phyloP scores from a whole-genome alignment of 2,888 invertebrate species.

The Caenorhabditis sinica region DNA sequence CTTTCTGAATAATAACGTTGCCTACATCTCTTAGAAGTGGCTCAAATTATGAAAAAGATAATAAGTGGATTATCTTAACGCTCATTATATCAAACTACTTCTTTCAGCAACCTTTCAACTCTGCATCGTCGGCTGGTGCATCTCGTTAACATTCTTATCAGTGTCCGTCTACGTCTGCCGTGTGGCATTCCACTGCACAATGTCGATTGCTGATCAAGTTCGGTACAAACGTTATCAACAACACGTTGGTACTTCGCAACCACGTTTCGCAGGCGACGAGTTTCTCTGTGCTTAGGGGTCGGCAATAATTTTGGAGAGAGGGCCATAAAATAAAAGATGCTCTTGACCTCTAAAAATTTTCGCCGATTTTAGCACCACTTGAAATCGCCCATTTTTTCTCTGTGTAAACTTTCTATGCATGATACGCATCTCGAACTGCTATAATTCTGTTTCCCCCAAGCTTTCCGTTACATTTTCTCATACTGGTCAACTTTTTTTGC shows the following conservation, averaged over 20 bases:
- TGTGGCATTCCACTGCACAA: constrained; percentile 60
- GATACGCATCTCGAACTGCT: neutral
- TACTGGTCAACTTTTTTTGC: neutral
- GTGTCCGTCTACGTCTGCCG: constrained; percentile 58
- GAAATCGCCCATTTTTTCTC: neutral
- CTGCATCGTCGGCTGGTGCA: constrained; percentile 33
- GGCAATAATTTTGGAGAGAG: no score
- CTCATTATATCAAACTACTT: neutral
- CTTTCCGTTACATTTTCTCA: neutral
- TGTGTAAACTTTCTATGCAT: neutral
- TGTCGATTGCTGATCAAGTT: constrained; percentile 60
- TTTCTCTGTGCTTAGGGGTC: constrained; percentile 34
- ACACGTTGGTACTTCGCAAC: constrained; percentile 14
- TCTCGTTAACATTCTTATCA: constrained; percentile 32
- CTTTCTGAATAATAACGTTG: no score
- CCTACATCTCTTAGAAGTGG: no score
- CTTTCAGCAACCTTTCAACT: constrained; percentile 62
- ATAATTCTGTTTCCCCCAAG: neutral
- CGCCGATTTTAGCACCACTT: neutral
- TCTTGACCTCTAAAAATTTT: no score
- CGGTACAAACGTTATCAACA: constrained; percentile 47
- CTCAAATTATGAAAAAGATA: no score
- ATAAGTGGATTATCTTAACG: no score
- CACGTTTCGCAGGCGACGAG: constrained; percentile 56
- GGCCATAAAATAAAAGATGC: no score